A percentile compares a stretch with the other conserved stretches of the same genome.
Conservation (phyloP, 2,888 invertebrate genomes). For the Polymixis lichenea region DNA sequence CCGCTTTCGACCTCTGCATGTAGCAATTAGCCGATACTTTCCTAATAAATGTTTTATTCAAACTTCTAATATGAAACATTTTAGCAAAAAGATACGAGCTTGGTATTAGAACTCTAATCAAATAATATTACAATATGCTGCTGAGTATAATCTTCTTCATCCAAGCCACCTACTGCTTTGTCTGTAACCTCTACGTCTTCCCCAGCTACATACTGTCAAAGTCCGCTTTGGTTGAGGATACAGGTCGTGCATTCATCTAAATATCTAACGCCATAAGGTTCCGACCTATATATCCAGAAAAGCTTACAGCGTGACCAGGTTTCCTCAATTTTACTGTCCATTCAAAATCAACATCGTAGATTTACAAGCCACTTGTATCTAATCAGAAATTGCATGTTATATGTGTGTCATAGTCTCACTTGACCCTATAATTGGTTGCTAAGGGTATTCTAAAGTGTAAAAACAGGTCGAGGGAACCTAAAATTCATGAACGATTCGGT, state of each 20-base stretch:
- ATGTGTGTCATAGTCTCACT: neutral
- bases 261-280: conserved; percentile 8
- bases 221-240: conserved; percentile 10
- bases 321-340: neutral
- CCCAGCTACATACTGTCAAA: conserved; percentile 7
- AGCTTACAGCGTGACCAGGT: neutral
- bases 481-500: conserved; percentile 64
- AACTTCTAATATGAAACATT: conserved; percentile 22
- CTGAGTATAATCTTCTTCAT: neutral
- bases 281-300: conserved; percentile 2
- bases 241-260: conserved; percentile 31
- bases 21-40: conserved; percentile 36
- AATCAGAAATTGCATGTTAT: neutral
- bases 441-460: conserved; percentile 17
- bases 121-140: neutral
- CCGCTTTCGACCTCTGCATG: conserved; percentile 47
- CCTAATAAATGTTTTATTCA: conserved; percentile 27
- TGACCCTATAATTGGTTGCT: neutral
- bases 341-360: neutral
- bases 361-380: neutral
- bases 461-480: conserved; percentile 62
- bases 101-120: neutral
- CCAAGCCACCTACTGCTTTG: neutral
- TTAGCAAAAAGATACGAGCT: neutral
- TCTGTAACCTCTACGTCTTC: conserved; percentile 13